phyloP scores from a whole-genome alignment of 2,888 invertebrate species.

The Polydesmus complanatus region DNA sequence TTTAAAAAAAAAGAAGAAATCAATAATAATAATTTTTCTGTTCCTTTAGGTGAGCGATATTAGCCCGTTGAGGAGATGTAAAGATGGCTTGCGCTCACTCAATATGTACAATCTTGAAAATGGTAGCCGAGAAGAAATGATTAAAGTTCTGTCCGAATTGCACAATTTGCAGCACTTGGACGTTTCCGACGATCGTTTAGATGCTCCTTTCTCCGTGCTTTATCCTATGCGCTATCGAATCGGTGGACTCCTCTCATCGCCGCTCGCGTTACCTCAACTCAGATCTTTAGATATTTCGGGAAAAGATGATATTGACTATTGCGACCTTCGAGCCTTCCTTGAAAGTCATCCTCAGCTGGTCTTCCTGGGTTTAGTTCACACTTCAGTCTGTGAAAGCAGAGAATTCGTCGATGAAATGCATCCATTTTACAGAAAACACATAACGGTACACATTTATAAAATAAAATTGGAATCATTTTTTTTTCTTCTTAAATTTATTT shows the following conservation, averaged over 20 bases:
- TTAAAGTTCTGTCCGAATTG: conserved; percentile 39
- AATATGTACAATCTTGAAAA: conserved; percentile 44
- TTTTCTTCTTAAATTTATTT: background rate
- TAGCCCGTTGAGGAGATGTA: conserved; percentile 41
- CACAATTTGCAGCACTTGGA: conserved; percentile 41
- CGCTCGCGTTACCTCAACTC: conserved; percentile 38
- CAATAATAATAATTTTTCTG: background rate
- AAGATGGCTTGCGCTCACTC: conserved; percentile 43
- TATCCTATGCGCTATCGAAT: conserved; percentile 30
- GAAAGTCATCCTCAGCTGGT: conserved; percentile 35
- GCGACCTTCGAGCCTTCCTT: conserved; percentile 34
- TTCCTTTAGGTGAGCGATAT: conserved; percentile 42
- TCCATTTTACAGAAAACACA: conserved; percentile 33
- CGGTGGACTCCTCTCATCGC: conserved; percentile 27
- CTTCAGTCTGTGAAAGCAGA: conserved; percentile 40
- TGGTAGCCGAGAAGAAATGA: conserved; percentile 30
- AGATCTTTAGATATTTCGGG: conserved; percentile 50
- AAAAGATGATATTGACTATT: conserved; percentile 38
- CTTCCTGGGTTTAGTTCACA: conserved; percentile 44
- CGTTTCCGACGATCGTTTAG: conserved; percentile 42
- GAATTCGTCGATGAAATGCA: conserved; percentile 37
- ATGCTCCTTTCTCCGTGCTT: conserved; percentile 36
- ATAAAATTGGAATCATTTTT: background rate
- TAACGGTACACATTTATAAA: conserved; percentile 28
- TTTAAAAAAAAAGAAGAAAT: background rate